phyloP scores from a whole-genome alignment of 2,113 vertebrate genomes.

The Stigmatopora argus region DNA sequence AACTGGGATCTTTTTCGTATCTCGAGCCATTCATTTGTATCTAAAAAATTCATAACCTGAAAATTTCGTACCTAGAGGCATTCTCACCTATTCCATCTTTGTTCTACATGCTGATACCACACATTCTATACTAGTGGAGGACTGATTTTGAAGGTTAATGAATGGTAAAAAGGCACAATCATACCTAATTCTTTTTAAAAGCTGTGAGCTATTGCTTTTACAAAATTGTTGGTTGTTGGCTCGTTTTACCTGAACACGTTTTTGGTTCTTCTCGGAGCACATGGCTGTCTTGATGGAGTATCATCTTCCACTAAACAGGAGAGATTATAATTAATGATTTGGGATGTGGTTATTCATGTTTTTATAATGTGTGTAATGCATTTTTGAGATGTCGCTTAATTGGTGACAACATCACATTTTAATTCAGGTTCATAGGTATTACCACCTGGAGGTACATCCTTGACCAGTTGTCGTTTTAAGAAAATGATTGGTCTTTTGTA shows the following conservation, averaged over 20 bases:
- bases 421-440: background rate
- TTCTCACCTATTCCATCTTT: too few species aligned
- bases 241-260: slow-evolving; percentile 30
- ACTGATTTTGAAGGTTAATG: background rate
- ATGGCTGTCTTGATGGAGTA: background rate
- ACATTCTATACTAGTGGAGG: background rate
- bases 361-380: too few species aligned
- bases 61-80: too few species aligned
- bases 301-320: slow-evolving; percentile 45
- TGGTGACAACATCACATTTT: background rate
- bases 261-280: background rate
- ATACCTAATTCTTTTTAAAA: too few species aligned
- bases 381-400: slow-evolving; percentile 27
- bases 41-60: too few species aligned
- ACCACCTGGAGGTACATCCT: background rate
- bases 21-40: too few species aligned
- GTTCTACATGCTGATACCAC: background rate
- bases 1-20: too few species aligned
- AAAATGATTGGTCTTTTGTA: background rate
- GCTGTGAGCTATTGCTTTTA: background rate
- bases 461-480: background rate
- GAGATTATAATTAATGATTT: slow-evolving; percentile 28
- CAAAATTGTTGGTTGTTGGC: background rate
- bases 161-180: background rate
- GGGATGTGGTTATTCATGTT: slow-evolving; percentile 3